Base-by-base conservation (phyloP, 2,113 vertebrate genomes). In the Thinocorus orbignyianus region DNA sequence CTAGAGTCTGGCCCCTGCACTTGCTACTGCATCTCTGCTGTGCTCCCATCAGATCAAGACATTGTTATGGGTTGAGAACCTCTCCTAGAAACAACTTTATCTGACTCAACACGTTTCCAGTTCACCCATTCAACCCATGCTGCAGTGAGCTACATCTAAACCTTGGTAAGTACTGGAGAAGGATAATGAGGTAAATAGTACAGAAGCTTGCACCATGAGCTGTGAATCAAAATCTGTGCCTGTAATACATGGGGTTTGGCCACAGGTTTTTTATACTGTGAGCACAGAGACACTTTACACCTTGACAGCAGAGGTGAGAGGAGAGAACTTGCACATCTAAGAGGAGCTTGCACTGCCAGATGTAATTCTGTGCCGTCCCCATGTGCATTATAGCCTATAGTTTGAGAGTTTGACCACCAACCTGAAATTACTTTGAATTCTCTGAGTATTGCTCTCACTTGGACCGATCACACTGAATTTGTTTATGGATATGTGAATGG, bases 371-470 rank as follows among this genome's bases (percentile, higher is more conserved):
- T 30, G 41, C 51, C 14, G 5, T 82, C 80, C 80, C 81, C 39
- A 44, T 58, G 70, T 48, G 30, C 84, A 52, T 81, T 86, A 69
- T 81, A 88, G 31, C 35, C 39, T 77, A 78, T 25, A n/a, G 44
- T 86, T 83, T 81, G 85, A 94, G 86, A 93, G 77, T 93, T 52
- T 97, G 95, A 95, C 93, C 85, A 86, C 84, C 49, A 74, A 48
- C 46, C 48, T 87, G 58, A 87, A 91, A 95, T 95, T 79, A 93
- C 95, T 97, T 97, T 64, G 49, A 81, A 81, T 94, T 96, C 83
- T 92, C 91, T 88, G 81, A 72, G 13, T 87, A 44, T 87, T 97
- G 81, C 77, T 86, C 70, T 61, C 83, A 51, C 83, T 95, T 93
- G 93, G 69, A 92, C 33, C 9, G 9, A 74, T 87, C 83, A 83